These are phyloP conservation scores for Notiomystis cincta DNA, from an alignment of 2,113 vertebrate genomes.

Conservation along the genomic window DNA sequence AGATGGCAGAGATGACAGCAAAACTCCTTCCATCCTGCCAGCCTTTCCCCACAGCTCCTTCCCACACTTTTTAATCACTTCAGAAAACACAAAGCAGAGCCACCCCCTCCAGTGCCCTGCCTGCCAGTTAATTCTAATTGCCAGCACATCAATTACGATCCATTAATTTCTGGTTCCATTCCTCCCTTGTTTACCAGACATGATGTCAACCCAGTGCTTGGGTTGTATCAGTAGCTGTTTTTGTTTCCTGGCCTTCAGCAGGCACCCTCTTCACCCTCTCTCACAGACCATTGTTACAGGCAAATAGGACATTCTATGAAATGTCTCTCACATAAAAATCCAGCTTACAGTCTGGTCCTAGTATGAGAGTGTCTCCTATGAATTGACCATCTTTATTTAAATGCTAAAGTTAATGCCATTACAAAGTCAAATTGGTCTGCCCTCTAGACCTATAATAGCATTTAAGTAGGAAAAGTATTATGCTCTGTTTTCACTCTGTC, in stretches of 20 bases:
- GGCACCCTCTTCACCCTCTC: neutral
- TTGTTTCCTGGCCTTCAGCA: neutral
- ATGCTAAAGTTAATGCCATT: neutral
- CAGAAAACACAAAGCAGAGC: neutral
- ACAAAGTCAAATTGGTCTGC: neutral
- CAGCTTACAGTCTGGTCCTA: neutral
- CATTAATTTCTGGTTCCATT: constrained; percentile 42
- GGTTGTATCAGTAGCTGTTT: neutral
- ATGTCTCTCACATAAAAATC: neutral
- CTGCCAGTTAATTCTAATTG: constrained; percentile 18
- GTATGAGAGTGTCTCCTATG: neutral
- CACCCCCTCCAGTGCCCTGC: neutral
- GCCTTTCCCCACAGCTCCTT: neutral
- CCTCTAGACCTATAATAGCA: neutral
- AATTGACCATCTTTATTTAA: neutral
- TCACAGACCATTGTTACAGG: neutral
- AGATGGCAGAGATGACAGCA: constrained; percentile 9
- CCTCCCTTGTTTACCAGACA: constrained; percentile 45
- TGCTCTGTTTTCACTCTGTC: neutral
- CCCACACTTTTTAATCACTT: neutral
- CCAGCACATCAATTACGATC: constrained; percentile 20
- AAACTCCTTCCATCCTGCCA: constrained; percentile 27
- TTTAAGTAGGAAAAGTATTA: neutral
- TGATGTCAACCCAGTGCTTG: neutral
- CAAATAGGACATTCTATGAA: neutral